Base-by-base conservation (phyloP, 2,888 invertebrate genomes). In the Morpho helenor region DNA sequence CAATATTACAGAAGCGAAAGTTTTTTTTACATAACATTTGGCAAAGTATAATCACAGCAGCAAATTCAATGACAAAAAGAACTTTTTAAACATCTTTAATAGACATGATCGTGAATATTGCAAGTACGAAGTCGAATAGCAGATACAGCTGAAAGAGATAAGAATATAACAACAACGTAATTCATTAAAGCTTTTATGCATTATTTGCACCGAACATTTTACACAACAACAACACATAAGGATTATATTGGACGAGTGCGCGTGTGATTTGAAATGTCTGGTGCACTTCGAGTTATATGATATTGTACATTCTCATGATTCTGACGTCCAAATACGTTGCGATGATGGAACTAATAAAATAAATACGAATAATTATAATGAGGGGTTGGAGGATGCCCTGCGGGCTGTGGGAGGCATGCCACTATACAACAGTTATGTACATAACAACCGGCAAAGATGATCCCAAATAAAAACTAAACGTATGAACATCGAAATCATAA, bases 351-450 rank as follows among this genome's bases (percentile, higher is more conserved):
- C 81, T 80, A 82, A 83, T 76, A 82, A 82, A 84, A 77, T 77
- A 79, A 83, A 82, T 77, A 82, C 81, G 77, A 84, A 80, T 73
- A 74, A 67, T 70, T 70, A 76, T 79, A 76, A 86, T 84, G 86
- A 82, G 85, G 90, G 91, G 91, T 92, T 92, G 92, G 92, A 92
- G 92, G 91, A 90, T 82, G 89, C 91, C 91, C 91, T 84, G 84
- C 82, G 81, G 87, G 87, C 86, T 76, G 79, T 78, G 80, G 84
- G 83, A 82, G 87, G 85, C 91, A 91, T 91, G 91, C 91, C 84
- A 82, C 83, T 82, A 77, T 76, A 77, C 76, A 77, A 81, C 79
- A 76, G 76, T 78, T 74, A 82, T 76, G 73, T 72, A 78, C 70
- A 79, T 81, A 77, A 77, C 75, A 70, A 76, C 77, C 78, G 79